Evolutionary conservation across 2,888 invertebrate genomes (phyloP), one percentile per base, ranked within the genome.

Genomic region (Eretmocerus hayati): DNA sequence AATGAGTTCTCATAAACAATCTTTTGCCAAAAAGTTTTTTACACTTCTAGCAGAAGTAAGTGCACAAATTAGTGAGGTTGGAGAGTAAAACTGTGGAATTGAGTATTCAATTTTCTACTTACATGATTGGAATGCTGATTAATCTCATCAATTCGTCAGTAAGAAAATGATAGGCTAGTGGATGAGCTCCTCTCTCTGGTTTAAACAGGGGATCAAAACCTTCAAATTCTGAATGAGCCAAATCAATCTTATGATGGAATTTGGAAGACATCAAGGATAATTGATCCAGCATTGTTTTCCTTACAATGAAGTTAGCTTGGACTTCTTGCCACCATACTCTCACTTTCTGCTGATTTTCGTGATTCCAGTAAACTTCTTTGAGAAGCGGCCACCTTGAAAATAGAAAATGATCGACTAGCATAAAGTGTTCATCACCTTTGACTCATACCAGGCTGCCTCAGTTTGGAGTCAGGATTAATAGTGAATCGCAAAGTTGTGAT

Each of bases 301-400:
- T 66, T 26, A 67, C 60, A 4, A 62, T 56, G 23, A 69, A 58
- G 31, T 71, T 65, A 32, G 65, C 62, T 55, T 63, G 62, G 11
- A 72, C 56, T 59, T 76, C 74, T 16, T 69, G 58, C 26, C 65
- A 65, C 72, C 74, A 77, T 42, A 61, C 59, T 21, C 56, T 44
- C 6, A 60, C 56, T 35, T 63, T 57, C 6, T 54, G 48, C 0
- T 32, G 36, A 4, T 54, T 53, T 5, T 54, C 61, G 19, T 65
- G 58, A 13, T 61, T 63, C 16, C 66, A 62, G 46, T 72, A 70
- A 9, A 63, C 50, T 46, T 71, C 62, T 42, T 56, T 62, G 41
- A 74, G 58, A 30, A 59, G 58, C 21, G 75, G 74, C 75, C 74
- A 76, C 54, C 77, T 77, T n/a, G n/a, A n/a, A n/a, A n/a, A n/a